Evolutionary conservation across 2,113 vertebrate species (phyloP).

Genomic region (Sprattus sprattus): DNA sequence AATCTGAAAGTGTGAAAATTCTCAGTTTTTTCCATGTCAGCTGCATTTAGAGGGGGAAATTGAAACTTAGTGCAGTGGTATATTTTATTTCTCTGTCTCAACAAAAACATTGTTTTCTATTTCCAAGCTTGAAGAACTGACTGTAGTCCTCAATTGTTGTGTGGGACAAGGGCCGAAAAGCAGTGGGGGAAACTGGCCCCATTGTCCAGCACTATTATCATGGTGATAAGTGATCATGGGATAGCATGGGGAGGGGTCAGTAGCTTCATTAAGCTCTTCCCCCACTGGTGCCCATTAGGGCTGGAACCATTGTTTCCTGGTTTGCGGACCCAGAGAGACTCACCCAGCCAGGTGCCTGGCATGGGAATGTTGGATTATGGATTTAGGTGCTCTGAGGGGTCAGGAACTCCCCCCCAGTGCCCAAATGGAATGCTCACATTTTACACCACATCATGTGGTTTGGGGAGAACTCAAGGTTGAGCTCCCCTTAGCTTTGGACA

Average conservation of each 20-base stretch:
- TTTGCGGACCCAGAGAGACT: background rate
- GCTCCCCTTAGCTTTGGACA: background rate
- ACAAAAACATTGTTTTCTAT: no score
- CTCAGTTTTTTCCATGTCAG: no score
- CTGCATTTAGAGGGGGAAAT: no score
- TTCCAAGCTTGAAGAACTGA: background rate
- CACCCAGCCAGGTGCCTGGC: background rate
- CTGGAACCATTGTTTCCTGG: background rate
- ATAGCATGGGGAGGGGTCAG: slow-evolving; percentile 40
- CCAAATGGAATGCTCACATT: slow-evolving; percentile 18
- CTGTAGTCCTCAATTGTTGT: background rate
- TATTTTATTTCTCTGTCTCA: no score
- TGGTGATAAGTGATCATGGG: slow-evolving; percentile 42
- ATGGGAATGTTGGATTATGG: background rate
- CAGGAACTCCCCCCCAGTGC: slow-evolving; percentile 25
- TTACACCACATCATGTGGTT: slow-evolving; percentile 1
- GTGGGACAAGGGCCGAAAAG: background rate
- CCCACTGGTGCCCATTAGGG: slow-evolving; percentile 46
- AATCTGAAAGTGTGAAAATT: no score
- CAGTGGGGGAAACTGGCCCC: background rate
- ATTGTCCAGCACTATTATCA: slow-evolving; percentile 38
- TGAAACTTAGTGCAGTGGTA: no score
- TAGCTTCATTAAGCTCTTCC: slow-evolving; percentile 39
- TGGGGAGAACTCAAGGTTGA: background rate
- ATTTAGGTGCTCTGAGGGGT: background rate